These are phyloP conservation scores for Caenorhabditis sulstoni DNA, from an alignment of 2,888 invertebrate genomes.

Conservation along the genomic window DNA sequence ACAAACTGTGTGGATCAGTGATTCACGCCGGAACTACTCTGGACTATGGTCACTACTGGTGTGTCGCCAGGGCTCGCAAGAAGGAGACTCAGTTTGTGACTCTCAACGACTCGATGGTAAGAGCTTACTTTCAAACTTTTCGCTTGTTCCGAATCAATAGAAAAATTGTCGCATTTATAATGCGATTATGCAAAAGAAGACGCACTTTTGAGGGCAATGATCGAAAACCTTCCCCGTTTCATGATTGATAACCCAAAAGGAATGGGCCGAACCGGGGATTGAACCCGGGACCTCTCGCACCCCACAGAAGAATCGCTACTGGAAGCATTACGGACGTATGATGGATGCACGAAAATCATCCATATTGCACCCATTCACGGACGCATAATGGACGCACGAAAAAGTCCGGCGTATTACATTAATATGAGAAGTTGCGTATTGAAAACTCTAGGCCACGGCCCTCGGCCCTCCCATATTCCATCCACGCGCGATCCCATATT, in stretches of 20 bases:
- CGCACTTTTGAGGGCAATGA: not conserved
- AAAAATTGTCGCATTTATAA: constrained; percentile 12
- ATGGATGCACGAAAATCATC: too few species aligned
- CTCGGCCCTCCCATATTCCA: too few species aligned
- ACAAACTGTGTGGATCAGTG: constrained; percentile 51
- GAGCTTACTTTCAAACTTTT: not conserved
- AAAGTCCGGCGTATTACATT: too few species aligned
- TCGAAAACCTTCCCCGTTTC: not conserved
- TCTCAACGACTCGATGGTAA: constrained; percentile 54
- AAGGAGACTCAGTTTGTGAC: constrained; percentile 36
- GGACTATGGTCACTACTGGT: constrained; percentile 59
- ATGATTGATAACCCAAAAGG: not conserved
- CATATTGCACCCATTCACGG: too few species aligned
- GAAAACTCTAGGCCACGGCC: too few species aligned
- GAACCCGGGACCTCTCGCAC: constrained; percentile 79
- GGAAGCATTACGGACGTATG: too few species aligned
- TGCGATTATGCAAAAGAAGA: constrained; percentile 40
- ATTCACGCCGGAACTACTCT: constrained; percentile 42
- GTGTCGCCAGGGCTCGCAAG: constrained; percentile 44
- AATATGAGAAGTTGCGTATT: too few species aligned
- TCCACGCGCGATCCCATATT: too few species aligned
- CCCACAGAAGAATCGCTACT: constrained; percentile 80
- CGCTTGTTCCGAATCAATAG: not conserved
- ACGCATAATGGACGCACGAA: too few species aligned
- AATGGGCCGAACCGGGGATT: constrained; percentile 74